A percentile compares a stretch with the other conserved stretches of the same genome.
These are phyloP conservation scores for Hoplodrina ambigua DNA, from an alignment of 2,888 invertebrate species.

Conservation along the genomic window DNA sequence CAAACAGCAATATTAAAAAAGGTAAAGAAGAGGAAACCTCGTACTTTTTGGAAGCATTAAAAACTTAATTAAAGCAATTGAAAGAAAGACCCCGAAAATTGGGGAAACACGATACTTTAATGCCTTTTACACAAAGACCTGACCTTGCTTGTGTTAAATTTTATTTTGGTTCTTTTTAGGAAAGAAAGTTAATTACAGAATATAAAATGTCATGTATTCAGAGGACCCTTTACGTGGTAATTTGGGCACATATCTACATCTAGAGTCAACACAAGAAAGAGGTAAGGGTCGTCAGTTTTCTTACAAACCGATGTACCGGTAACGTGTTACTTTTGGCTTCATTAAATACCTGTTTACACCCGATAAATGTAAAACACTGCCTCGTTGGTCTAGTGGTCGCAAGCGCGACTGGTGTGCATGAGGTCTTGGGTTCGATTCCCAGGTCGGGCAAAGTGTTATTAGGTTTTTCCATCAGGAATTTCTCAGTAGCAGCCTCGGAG, in stretches of 20 bases:
- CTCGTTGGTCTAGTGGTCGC: too few species aligned
- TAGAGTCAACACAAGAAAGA: too few species aligned
- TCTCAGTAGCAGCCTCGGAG: too few species aligned
- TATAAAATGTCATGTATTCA: neutral
- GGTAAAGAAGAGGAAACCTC: constrained; percentile 6
- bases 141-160: neutral
- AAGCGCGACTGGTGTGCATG: too few species aligned
- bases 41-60: constrained; percentile 18
- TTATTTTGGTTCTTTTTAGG: neutral
- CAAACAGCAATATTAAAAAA: constrained; percentile 41
- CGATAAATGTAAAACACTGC: too few species aligned
- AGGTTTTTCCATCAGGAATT: too few species aligned
- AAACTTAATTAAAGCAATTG: constrained; percentile 32
- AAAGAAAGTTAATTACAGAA: constrained; percentile 2
- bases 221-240: neutral
- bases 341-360: too few species aligned
- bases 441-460: too few species aligned
- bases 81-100: constrained; percentile 8
- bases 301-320: too few species aligned
- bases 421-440: too few species aligned
- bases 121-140: constrained; percentile 3
- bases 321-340: too few species aligned
- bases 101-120: constrained; percentile 23
- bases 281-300: too few species aligned
- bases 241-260: neutral